Evolutionary conservation across 35 echinoderm and acorn worm species (phyloP), one percentile per base, ranked within the genome.

Genomic region (Strongylocentrotus purpuratus): DNA sequence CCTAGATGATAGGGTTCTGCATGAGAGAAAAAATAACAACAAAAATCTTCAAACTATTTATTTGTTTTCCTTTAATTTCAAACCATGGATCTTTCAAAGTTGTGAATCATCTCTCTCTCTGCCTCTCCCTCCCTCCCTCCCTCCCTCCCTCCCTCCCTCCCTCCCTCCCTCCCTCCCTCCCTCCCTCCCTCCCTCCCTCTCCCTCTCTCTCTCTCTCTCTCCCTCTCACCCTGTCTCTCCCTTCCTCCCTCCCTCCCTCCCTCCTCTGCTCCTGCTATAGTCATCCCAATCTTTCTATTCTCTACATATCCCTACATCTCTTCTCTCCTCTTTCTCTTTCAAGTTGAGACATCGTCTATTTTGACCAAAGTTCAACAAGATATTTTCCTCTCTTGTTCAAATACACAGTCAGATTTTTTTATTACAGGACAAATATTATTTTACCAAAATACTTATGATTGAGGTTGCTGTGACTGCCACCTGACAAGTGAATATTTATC

Each of bases 401-500:
- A 78, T 78, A 78, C 61, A 70, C 22, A 78, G 22, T 78, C 50
- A 78, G 3, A 78, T 78, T 78, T 78, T 78, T 78, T 78, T 15
- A 78, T 78, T 78, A 78, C 65, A 28, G 65, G 65, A 78, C 65
- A 78, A 78, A 78, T 78, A 78, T 78, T 78, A 78, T 78, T 78
- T 78, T 78, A 22, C 65, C 65, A 78, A 78, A 78, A 78, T 78
- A 78, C 65, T 78, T 78, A 4, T 8, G 7, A 78, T 78, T 28
- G 25, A 28, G 22, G 22, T 28, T 28, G 65, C 65, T 78, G 2
- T 22, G 65, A 78, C 25, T 78, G 65, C 61, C 17, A 70, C 65
- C 65, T 78, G 65, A 78, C 65, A 78, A 78, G 65, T n/a, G 65
- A 78, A 78, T 78, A 78, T 78, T n/a, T 78, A 78, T 78, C 65